Base-by-base conservation (phyloP, 53 echinoderm and acorn worm genomes). In the Hippasteria phrygiana region DNA sequence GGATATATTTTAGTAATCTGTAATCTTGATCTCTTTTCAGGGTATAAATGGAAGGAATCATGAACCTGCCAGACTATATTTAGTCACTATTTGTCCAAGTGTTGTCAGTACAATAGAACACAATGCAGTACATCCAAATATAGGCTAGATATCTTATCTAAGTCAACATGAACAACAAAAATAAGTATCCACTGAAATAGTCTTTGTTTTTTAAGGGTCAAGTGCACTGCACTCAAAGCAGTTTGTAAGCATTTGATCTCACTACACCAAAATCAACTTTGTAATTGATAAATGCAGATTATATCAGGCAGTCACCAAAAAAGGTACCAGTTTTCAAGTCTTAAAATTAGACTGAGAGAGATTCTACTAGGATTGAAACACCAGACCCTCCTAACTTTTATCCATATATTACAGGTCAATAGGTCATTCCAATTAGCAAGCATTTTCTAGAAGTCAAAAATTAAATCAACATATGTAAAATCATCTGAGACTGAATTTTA, bases 111-210 rank as follows among this genome's bases (percentile, higher is more conserved):
- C 67, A 33, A 35, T 5, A 47, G 14, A 36, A 33, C 6, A 64
- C 64, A 66, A 36, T 14, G 36, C 13, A 3, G 7, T 32, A 9
- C 67, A 66, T 66, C 67, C 36, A 66, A 66, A 66, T 66, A 66
- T 66, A 66, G 32, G 9, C 36, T 35, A 1, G 29, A 64, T 64
- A 64, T 64, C 64, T 64, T 64, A 64, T 64, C 64, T 64, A 16
- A 35, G 67, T 34, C 67, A 66, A 66, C 67, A 35, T 33, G 26
- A 66, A 11, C 35, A 8, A 66, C 33, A 33, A 34, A 66, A 66
- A 33, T 33, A 14, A 12, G 36, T 28, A 20, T 28, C 33, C 13
- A 64, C 20, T 11, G 18, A 66, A 66, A 36, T 35, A 66, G 67
- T 66, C 35, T 35, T 10, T 66, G 12, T 66, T 11, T 24, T 59